Conservation (phyloP, 2,797 vertebrate genomes). For the Pogonophryne albipinna region DNA sequence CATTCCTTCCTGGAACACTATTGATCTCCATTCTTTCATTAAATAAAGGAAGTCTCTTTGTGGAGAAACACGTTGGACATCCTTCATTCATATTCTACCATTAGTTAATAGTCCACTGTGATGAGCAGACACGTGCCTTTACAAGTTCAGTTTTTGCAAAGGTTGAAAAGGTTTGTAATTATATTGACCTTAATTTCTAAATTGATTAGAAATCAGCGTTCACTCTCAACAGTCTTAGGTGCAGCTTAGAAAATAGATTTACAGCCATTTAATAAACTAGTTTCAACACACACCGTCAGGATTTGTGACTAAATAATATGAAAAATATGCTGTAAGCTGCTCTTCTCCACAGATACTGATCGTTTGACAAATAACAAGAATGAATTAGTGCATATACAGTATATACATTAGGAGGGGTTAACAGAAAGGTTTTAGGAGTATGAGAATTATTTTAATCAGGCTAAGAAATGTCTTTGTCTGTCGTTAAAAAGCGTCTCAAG, state of each 20-base stretch:
- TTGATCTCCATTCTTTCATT: slow-evolving; percentile 72
- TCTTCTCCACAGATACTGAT: background rate
- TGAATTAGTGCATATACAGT: too few species aligned
- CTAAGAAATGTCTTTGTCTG: too few species aligned
- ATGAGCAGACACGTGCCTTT: background rate
- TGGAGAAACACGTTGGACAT: slow-evolving; percentile 18
- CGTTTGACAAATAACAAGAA: too few species aligned
- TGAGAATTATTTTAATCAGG: too few species aligned
- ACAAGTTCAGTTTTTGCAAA: too few species aligned
- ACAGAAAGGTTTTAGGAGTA: too few species aligned
- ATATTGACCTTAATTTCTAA: background rate
- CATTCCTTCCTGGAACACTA: slow-evolving; percentile 71
- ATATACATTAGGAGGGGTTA: too few species aligned
- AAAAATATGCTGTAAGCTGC: background rate
- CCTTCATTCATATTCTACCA: slow-evolving; percentile 2
- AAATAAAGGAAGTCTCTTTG: slow-evolving; percentile 61
- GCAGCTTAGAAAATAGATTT: background rate
- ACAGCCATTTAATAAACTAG: background rate
- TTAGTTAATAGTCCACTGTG: background rate
- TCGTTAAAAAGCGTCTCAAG: too few species aligned
- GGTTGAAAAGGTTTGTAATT: background rate
- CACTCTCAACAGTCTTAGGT: background rate
- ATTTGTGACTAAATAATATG: background rate
- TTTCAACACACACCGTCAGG: background rate
- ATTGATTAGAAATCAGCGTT: background rate